Conservation (phyloP, 2,888 invertebrate genomes). For the Acrobasis suavella region DNA sequence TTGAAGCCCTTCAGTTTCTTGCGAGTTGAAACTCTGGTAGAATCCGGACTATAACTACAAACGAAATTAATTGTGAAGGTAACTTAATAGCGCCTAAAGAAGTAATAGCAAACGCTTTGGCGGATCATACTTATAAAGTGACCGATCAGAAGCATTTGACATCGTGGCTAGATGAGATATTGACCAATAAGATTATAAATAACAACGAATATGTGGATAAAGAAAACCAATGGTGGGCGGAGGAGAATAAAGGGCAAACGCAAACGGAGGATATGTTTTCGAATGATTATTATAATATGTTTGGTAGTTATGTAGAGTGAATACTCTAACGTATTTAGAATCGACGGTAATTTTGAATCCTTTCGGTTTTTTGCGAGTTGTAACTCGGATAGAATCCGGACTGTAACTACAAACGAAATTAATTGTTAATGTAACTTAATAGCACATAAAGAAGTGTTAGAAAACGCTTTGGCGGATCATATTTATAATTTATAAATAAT, state of each 20-base stretch:
- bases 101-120: constrained; percentile 70
- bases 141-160: constrained; percentile 79
- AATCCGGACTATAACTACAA: constrained; percentile 61
- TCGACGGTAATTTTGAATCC: constrained; percentile 67
- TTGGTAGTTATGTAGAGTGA: constrained; percentile 43
- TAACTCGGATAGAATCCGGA: constrained; percentile 71
- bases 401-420: constrained; percentile 64
- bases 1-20: constrained; percentile 67
- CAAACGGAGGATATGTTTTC: constrained; percentile 57
- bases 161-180: constrained; percentile 71
- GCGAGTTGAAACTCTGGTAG: constrained; percentile 73
- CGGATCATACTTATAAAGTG: constrained; percentile 78
- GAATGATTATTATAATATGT: constrained; percentile 50
- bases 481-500: too few relatives aligned
- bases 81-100: constrained; percentile 74
- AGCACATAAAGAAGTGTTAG: constrained; percentile 73
- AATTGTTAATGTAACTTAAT: constrained; percentile 62
- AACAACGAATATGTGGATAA: constrained; percentile 51
- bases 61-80: constrained; percentile 60
- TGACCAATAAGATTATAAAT: constrained; percentile 71
- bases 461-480: constrained; percentile 73
- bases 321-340: constrained; percentile 50
- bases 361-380: constrained; percentile 67
- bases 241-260: constrained; percentile 56
- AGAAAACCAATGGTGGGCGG: constrained; percentile 72